These are phyloP conservation scores for Diplodus sargus DNA, from an alignment of 2,797 vertebrate species.

Conservation along the genomic window DNA sequence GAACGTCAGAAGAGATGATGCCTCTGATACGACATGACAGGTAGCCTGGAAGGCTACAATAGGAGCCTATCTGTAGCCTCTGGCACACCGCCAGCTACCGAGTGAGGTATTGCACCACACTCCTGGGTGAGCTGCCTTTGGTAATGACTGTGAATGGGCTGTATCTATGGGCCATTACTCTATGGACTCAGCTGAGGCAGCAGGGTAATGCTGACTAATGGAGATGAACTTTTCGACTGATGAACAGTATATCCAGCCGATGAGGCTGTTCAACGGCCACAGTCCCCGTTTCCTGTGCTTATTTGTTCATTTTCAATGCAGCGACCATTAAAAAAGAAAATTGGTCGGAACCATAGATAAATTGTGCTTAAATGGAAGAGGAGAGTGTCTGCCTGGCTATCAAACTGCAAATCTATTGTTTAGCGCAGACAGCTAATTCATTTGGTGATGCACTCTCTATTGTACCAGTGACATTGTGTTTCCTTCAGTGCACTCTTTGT, in stretches of 20 bases:
- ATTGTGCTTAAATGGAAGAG: constrained; percentile 36
- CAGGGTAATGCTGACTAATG: constrained; percentile 77
- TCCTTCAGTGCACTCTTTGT: constrained; percentile 58
- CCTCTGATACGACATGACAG: constrained; percentile 41
- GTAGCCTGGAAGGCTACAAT: constrained; percentile 41
- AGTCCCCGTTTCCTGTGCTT: constrained; percentile 33
- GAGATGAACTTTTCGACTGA: constrained; percentile 73
- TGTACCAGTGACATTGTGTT: constrained; percentile 48
- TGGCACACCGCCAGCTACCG: constrained; percentile 60
- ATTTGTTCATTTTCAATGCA: constrained; percentile 58
- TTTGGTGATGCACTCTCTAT: constrained; percentile 46
- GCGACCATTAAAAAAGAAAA: constrained; percentile 57
- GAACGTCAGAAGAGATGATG: constrained; percentile 39
- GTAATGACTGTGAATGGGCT: constrained; percentile 74
- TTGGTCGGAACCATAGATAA: constrained; percentile 49
- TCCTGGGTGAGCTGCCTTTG: constrained; percentile 63
- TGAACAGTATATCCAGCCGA: constrained; percentile 57
- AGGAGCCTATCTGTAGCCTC: constrained; percentile 34
- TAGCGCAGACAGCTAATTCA: constrained; percentile 57
- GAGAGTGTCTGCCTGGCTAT: constrained; percentile 46
- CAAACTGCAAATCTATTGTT: constrained; percentile 57
- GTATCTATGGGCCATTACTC: constrained; percentile 76
- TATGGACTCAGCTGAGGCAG: constrained; percentile 69
- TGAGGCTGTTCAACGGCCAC: constrained; percentile 43
- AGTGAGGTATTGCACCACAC: constrained; percentile 58